Base-by-base conservation (phyloP, 2,888 invertebrate species). In the Ophion ellenae region DNA sequence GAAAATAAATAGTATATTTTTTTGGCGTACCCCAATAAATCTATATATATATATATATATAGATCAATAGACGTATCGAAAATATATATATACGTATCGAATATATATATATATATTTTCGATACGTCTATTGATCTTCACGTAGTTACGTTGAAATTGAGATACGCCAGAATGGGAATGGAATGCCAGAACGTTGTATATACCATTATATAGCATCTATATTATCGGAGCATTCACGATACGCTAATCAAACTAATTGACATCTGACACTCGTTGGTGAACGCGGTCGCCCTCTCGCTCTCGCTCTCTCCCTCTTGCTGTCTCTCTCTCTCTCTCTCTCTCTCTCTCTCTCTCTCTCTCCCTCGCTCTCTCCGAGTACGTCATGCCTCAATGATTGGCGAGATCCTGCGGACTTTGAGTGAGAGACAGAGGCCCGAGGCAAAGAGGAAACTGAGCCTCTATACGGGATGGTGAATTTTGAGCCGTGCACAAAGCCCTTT, bases 221-320 rank as follows among this genome's bases (percentile, higher is more conserved):
- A 80, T 80, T 73, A 71, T 75, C 67, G 64, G 47, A 28, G 57
- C 76, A 80, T 80, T 80, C 83, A 69, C 85, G 83, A 83, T 83
- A 83, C 85, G 85, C 73, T 83, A 83, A 85, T 83, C 85, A 85
- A 83, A 76, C 83, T 85, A 85, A 85, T 85, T 85, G 85, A 83
- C 85, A 85, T 80, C 82, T 85, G 85, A 85, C 85, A 85, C 82
- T 83, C 78, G 74, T 17, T 64, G 64, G 20, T 17, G 36, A 36
- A 59, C 76, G 77, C n/a, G 73, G 63, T 53, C 11, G 14, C 14
- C 53, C 11, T 9, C 40, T 40, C 40, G 5, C 47, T 47, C 53
- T 53, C 53, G 1, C 14, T 53, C 53, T 69, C 53, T 47, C 61
- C 53, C 53, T 69, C 53, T 47, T 24, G 0, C 24, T 24, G 24